These are phyloP conservation scores for Lottia gigantea DNA, from an alignment of 2,888 invertebrate species.

Conservation along the genomic window DNA sequence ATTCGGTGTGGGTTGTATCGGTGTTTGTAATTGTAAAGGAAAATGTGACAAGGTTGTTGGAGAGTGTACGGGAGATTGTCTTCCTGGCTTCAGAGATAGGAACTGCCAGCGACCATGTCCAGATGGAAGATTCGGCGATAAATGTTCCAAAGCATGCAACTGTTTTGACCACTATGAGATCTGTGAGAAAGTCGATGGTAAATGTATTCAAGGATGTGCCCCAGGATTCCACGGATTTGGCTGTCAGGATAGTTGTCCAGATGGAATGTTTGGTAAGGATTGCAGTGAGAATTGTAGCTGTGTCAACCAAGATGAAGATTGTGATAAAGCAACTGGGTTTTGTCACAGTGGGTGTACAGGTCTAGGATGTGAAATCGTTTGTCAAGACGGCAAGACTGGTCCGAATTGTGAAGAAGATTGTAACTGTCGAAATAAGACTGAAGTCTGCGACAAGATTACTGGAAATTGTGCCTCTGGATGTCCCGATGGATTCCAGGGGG, in stretches of 20 bases:
- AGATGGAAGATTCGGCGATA: neutral
- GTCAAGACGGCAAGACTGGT: neutral
- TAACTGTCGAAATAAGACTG: neutral
- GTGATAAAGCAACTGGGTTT: neutral
- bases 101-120: neutral
- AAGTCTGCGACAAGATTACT: neutral
- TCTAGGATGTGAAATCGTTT: neutral
- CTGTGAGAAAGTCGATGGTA: neutral
- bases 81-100: neutral
- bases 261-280: neutral
- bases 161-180: neutral
- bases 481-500: neutral
- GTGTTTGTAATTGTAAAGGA: neutral
- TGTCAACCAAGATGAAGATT: neutral
- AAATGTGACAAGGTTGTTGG: neutral
- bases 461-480: neutral
- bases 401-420: neutral
- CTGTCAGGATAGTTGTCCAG: neutral
- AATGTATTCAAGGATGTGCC: neutral
- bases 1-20: neutral
- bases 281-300: neutral
- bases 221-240: neutral
- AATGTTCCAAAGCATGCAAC: neutral
- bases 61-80: neutral
- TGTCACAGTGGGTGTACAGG: neutral